Base-by-base conservation (phyloP, 2,888 invertebrate genomes). In the Lissocephala sabroskyi region DNA sequence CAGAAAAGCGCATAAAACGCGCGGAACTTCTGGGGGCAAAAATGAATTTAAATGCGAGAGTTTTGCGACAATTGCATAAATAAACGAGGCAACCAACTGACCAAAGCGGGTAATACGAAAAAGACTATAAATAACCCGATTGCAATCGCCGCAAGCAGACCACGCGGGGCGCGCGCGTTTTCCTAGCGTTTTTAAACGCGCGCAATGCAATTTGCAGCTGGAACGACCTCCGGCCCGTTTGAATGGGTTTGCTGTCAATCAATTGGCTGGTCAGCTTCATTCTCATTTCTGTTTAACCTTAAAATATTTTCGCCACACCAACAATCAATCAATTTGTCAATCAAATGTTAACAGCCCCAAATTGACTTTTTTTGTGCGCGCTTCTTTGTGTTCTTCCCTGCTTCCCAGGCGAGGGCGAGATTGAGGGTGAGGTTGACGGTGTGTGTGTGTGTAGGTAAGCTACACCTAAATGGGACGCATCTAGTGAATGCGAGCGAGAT, bases 251-350 rank as follows among this genome's bases (percentile, higher is more conserved):
- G 56, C n/a, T n/a, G 50, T 64, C 67, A 75, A 52, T 70, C 62
- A 65, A 56, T 62, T 36, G 11, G 29, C 39, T n/a, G n/a, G n/a
- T n/a, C n/a, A n/a, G 41, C 37, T 45, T 46, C 29, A 41, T 39
- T 23, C 7, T 7, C 35, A 35, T 53, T 39, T 41, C 49, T 47
- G 58, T 46, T 42, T 49, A 68, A 46, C 58, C 68, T 63, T 58
- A 64, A 53, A 76, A 47, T 49, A 54, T 46, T 64, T 52, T 49
- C 32, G 39, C 42, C n/a, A n/a, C n/a, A n/a, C n/a, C 41, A 45
- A 37, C 41, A 23, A 33, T 13, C 50, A 56, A 59, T 52, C 52
- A 65, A 71, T 73, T 68, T 76, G 76, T 68, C 76, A 68, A 73
- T 76, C 68, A 70, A 49, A 53, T 17, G 35, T 9, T 16, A 32